phyloP scores from a whole-genome alignment of 2,113 vertebrate species.

The Charadrius vociferus region DNA sequence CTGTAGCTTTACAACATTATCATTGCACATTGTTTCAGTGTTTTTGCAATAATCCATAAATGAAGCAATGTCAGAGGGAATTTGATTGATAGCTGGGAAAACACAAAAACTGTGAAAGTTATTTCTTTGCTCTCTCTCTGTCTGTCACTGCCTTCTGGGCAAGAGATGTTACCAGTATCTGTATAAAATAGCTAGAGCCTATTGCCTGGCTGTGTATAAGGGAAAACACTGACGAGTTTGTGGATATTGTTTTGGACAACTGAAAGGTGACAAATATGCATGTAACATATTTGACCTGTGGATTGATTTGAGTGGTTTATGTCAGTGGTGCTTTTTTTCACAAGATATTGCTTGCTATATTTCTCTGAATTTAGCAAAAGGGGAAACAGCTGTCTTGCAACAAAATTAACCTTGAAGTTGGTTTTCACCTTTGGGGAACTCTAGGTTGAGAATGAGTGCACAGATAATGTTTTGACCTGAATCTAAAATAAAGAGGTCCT shows the following conservation, averaged over 20 bases:
- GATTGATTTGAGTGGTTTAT: neutral
- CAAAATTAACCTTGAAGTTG: neutral
- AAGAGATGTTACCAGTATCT: slow-evolving; percentile 9
- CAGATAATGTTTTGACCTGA: neutral
- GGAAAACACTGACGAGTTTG: neutral
- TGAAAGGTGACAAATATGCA: neutral
- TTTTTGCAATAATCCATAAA: slow-evolving; percentile 79
- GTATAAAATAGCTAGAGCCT: slow-evolving; percentile 22
- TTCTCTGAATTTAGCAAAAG: neutral
- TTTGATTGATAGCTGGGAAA: slow-evolving; percentile 73
- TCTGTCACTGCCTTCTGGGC: slow-evolving; percentile 49
- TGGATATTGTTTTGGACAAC: neutral
- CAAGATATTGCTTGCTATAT: neutral
- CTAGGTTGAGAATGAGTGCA: neutral
- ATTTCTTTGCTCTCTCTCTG: slow-evolving; percentile 56
- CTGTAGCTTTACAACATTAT: slow-evolving; percentile 71
- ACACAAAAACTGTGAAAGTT: slow-evolving; percentile 38
- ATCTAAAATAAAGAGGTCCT: neutral
- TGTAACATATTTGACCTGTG: neutral
- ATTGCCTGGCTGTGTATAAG: neutral
- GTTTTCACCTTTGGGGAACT: neutral
- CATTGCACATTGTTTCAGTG: slow-evolving; percentile 73
- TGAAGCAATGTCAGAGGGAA: slow-evolving; percentile 72
- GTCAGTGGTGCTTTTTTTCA: neutral
- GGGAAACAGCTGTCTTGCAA: neutral